A percentile compares a stretch with the other conserved stretches of the same genome.
These are phyloP conservation scores for Gymnocheta viridis DNA, from an alignment of 2,888 invertebrate species.

Conservation along the genomic window DNA sequence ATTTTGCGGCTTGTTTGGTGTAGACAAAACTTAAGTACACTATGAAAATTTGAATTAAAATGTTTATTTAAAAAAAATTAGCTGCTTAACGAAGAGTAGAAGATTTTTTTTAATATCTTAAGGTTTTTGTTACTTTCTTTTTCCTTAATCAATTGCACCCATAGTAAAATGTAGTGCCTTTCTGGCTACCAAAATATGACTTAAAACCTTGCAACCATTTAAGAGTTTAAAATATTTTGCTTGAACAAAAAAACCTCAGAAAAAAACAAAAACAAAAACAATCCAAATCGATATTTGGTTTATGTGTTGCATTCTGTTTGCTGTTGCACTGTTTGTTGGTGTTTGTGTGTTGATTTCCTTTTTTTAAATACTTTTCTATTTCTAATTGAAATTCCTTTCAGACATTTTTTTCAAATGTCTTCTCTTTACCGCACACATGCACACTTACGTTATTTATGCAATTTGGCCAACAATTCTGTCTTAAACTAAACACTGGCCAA, in stretches of 20 bases:
- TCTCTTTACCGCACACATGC: not conserved
- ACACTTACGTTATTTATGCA: constrained; percentile 35
- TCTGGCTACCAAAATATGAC: not conserved
- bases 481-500: constrained; percentile 15
- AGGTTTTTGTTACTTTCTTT: too few relatives aligned
- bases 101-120: too few relatives aligned
- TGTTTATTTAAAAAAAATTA: too few relatives aligned
- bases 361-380: constrained; percentile 47
- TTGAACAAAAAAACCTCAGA: not conserved
- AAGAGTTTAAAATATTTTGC: constrained; percentile 30
- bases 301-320: not conserved
- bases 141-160: too few relatives aligned
- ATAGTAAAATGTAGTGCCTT: not conserved
- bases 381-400: constrained; percentile 68
- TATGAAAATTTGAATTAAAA: too few relatives aligned
- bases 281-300: constrained; percentile 34
- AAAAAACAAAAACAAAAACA: not conserved
- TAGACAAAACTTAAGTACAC: too few relatives aligned
- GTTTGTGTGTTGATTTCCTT: not conserved
- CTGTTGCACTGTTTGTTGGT: not conserved
- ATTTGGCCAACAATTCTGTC: constrained; percentile 32
- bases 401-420: constrained; percentile 17
- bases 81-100: too few relatives aligned
- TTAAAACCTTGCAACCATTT: constrained; percentile 9
- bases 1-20: not conserved